These are phyloP conservation scores for Pseudococcus longispinus DNA, from an alignment of 2,888 invertebrate genomes.

Conservation along the genomic window DNA sequence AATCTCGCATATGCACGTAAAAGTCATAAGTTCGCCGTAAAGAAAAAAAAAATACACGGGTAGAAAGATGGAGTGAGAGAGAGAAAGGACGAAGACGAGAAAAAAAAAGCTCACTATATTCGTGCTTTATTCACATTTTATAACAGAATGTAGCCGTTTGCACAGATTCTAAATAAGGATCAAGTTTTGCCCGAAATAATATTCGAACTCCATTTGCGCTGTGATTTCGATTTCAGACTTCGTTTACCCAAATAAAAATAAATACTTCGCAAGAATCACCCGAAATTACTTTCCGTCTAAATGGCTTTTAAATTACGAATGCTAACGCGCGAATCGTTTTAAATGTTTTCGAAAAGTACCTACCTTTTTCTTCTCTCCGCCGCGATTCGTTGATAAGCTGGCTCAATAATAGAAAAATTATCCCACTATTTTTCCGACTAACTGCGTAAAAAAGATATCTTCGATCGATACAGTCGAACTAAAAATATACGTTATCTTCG, in stretches of 20 bases:
- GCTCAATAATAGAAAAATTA: background rate
- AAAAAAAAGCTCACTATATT: background rate
- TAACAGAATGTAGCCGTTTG: conserved; percentile 2
- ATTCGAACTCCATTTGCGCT: background rate
- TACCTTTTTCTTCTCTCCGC: background rate
- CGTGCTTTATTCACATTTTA: conserved; percentile 16
- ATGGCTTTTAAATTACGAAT: conserved; percentile 43
- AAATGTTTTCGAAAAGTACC: background rate
- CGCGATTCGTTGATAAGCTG: background rate
- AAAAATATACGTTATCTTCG: background rate
- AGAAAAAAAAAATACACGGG: conserved; percentile 32
- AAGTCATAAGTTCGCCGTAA: conserved; percentile 36
- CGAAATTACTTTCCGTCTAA: background rate
- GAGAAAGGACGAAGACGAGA: background rate
- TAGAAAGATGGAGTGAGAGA: background rate
- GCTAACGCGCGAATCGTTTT: background rate
- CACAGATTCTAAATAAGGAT: conserved; percentile 29
- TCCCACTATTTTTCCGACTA: background rate
- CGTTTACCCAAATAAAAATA: conserved; percentile 8
- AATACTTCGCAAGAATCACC: background rate
- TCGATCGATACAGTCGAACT: background rate
- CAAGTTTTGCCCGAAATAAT: conserved; percentile 5
- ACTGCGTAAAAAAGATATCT: conserved; percentile 2
- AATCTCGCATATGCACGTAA: conserved; percentile 52
- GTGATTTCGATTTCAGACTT: background rate